Percentiles rank a stretch among this genome's conserved stretches.
These are phyloP conservation scores for Phalacrocorax brasilianus DNA, from an alignment of 2,113 vertebrate genomes.

Conservation along the genomic window DNA sequence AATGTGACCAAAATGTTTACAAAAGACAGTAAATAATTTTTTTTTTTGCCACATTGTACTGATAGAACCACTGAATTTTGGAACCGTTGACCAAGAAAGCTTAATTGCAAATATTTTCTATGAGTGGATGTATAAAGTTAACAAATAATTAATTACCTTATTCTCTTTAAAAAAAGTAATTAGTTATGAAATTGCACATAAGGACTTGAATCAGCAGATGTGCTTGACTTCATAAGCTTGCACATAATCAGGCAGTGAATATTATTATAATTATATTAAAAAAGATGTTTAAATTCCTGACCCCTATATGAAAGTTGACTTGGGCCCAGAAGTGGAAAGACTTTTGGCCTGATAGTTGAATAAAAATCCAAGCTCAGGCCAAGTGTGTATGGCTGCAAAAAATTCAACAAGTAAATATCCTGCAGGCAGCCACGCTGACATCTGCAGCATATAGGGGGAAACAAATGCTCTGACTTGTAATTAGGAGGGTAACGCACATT, in stretches of 20 bases:
- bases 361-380: not conserved
- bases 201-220: not conserved
- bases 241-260: not conserved
- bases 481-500: accelerated
- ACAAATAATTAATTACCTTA: not conserved
- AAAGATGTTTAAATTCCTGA: not conserved
- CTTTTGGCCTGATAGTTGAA: not conserved
- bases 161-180: not conserved
- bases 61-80: not conserved
- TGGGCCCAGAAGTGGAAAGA: not conserved
- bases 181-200: not conserved
- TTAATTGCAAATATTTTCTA: not conserved
- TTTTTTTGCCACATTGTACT: not conserved
- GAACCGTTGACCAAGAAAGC: not conserved
- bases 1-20: not conserved
- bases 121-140: not conserved
- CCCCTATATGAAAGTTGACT: not conserved
- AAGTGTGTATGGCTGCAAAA: not conserved
- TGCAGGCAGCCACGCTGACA: not conserved
- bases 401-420: not conserved
- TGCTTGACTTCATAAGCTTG: not conserved
- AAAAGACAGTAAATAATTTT: not conserved
- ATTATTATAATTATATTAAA: not conserved
- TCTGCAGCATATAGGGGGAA: not conserved
- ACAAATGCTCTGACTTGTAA: not conserved